Evolutionary conservation across 2,113 vertebrate genomes (phyloP), one percentile per base, ranked within the genome.

Genomic region (Dicrurus megarhynchus): DNA sequence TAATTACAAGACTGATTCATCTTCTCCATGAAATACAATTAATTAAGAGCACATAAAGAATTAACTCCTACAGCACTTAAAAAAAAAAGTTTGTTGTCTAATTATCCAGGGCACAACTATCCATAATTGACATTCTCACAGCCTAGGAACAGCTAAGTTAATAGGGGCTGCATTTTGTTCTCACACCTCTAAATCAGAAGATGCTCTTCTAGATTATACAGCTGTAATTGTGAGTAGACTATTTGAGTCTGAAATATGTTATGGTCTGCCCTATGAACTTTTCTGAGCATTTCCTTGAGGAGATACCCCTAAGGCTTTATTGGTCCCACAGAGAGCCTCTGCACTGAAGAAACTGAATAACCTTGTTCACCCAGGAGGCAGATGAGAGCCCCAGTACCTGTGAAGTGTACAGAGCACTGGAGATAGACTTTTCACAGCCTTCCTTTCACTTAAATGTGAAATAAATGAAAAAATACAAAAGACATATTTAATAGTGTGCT

Each of bases 61-160:
- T 56, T 83, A 65, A 92, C 87, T 95, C 59, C 61, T 73, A 49
- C 56, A 56, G 8, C 71, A 50, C 37, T 90, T 47, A 91, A 93
- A 74, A 89, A 74, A 89, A 88, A 74, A 79, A 82, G 24, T 70
- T 87, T 94, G 79, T 93, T 94, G 53, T 95, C 55, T 93, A 94
- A 95, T 90, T 93, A 76, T 79, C 59, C 65, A 81, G 65, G 64
- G 57, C 63, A 52, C 93, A 92, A 37, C 53, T 77, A 71, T 64
- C 69, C 28, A 42, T 61, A 93, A 87, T 1, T 91, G 68, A 85
- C 60, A 41, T 63, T 80, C 70, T 87, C 44, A 69, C 24, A 90
- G 67, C 74, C 44, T 50, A 71, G 44, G 52, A 90, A 81, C 49
- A 93, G 69, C 47, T 68, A 79, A 47, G 32, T 70, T 91, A 86